Evolutionary conservation across 2,113 vertebrate species (phyloP), one percentile per base, ranked within the genome.

Genomic region (Ginglymostoma cirratum): DNA sequence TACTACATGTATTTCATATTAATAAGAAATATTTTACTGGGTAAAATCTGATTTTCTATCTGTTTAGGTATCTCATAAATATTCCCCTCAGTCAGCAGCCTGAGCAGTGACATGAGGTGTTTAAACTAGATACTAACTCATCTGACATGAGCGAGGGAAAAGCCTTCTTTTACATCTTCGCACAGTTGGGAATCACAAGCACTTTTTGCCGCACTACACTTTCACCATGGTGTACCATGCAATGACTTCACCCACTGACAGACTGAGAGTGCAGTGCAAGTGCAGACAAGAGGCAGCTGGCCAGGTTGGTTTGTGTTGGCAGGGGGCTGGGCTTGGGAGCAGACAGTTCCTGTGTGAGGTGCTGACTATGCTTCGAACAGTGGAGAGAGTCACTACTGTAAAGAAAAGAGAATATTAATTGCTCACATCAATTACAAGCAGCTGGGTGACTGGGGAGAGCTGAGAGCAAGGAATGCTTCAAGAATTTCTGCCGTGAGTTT

Each of bases 211-310:
- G 55, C 78, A 94, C 80, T 7, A 10, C 34, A 8, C 2, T 38
- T 78, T 52, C 96, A 96, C 97, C 97, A 97, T 96, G 69, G 38
- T 24, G 97, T 97, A 97, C 97, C 97, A 97, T 93, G 97, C 97
- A 96, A 96, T 96, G 97, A 97, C 96, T 97, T 97, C 97, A 97
- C 96, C 97, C 96, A 85, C 45, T 97, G 97, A 97, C 97, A 97
- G 96, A 97, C 97, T 95, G 96, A 96, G 97, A 96, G 96, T 96
- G 97, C 97, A 97, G 96, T 96, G 76, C 10, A 94, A 94, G 34
- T 38, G 19, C 85, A 98, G 98, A 98, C 97, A 97, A 2, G 97
- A 97, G 97, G 96, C 98, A 98, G 97, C 97, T 98, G 98, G 96
- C 97, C 97, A 97, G 72, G 52, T 87, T 80, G 96, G 96, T 96